Evolutionary conservation across 2,888 invertebrate genomes (phyloP).

Genomic region (Artemia sinica): DNA sequence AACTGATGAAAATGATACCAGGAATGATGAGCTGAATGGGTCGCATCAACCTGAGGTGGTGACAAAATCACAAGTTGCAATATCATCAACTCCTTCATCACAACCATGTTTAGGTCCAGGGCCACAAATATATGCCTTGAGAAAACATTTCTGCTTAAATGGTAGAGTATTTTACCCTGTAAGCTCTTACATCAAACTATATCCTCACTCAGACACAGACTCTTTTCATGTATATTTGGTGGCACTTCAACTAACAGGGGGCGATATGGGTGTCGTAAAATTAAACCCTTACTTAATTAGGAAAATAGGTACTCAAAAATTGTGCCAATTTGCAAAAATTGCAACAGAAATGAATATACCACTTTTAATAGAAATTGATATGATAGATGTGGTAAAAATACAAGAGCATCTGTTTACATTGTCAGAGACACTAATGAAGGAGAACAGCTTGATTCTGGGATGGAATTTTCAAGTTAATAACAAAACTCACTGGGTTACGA

Average conservation of each 20-base stretch:
- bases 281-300: neutral
- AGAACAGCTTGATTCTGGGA: neutral
- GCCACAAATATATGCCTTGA: neutral
- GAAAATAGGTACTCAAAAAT: neutral
- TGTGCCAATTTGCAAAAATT: neutral
- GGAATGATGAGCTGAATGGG: too few species aligned
- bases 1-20: too few species aligned
- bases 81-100: neutral
- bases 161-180: neutral
- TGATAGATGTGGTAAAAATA: slow-evolving; percentile 1
- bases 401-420: neutral
- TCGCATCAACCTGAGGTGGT: too few species aligned
- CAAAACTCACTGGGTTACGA: neutral
- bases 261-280: neutral
- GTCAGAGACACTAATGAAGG: neutral
- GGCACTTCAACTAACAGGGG: neutral
- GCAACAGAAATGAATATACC: neutral
- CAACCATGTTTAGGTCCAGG: neutral
- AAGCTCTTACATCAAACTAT: neutral
- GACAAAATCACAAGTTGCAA: neutral
- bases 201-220: slow-evolving; percentile 1
- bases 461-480: slow-evolving; percentile 1
- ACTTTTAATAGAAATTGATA: neutral
- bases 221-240: slow-evolving; percentile 3
- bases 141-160: neutral